Percentiles rank a stretch among this genome's conserved stretches.
Evolutionary conservation across 2,797 vertebrate genomes (phyloP).

Genomic region (Pipistrellus kuhlii): DNA sequence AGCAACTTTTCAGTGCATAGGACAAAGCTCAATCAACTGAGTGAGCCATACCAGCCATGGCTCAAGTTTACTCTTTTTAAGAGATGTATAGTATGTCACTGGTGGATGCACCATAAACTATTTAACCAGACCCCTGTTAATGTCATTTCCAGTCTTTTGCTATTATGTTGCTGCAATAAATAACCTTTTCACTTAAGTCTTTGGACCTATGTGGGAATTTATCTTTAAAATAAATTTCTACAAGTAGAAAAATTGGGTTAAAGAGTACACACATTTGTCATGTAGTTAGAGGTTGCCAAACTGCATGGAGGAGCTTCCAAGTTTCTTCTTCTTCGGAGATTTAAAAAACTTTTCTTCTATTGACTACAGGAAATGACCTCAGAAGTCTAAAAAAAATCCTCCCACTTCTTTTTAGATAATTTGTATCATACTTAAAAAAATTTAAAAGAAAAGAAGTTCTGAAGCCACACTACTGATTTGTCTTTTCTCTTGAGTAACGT

Average conservation of each 20-base stretch:
- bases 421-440: slow-evolving; percentile 69
- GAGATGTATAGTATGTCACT: not conserved
- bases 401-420: slow-evolving; percentile 76
- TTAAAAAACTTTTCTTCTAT: slow-evolving; percentile 45
- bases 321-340: slow-evolving; percentile 25
- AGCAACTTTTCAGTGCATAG: not conserved
- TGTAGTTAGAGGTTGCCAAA: not conserved
- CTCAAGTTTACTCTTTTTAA: not conserved
- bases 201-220: not conserved
- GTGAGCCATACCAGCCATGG: not conserved
- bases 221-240: slow-evolving; percentile 29
- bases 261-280: not conserved
- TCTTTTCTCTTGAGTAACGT: slow-evolving; percentile 79
- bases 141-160: slow-evolving; percentile 9
- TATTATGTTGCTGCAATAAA: not conserved
- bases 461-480: slow-evolving; percentile 44
- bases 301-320: not conserved
- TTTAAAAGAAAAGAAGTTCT: not conserved
- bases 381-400: slow-evolving; percentile 72
- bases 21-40: not conserved
- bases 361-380: slow-evolving; percentile 73
- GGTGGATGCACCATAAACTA: not conserved
- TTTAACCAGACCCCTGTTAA: not conserved
- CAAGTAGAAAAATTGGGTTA: slow-evolving; percentile 17
- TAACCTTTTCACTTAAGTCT: slow-evolving; percentile 21